Base-by-base conservation (phyloP, 2,888 invertebrate species). In the Cerceris ruficornis region DNA sequence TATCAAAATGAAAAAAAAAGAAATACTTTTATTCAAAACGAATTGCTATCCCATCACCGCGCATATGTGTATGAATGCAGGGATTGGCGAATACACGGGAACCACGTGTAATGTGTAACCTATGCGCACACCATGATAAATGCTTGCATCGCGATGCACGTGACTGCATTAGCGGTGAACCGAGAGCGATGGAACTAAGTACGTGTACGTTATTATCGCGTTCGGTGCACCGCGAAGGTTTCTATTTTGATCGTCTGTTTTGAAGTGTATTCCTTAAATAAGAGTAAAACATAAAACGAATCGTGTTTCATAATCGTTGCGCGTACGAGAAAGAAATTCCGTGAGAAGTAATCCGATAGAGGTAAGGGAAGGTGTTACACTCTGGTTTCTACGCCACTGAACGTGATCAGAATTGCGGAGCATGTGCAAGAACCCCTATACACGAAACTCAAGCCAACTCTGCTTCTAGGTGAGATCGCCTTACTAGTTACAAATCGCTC, bases 401-500 rank as follows among this genome's bases (percentile, higher is more conserved):
- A 78, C 82, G 82, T 81, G 82, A 82, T 70, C 80, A 58, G 75
- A 79, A 80, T 84, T 70, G 82, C 64, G 43, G 28, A 67, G 66
- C 77, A 64, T 60, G 69, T 46, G 71, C 69, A 64, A 17, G 70
- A 49, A 52, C 66, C 41, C 58, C 54, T 39, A 57, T 60, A 41
- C 77, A 61, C 68, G 84, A 84, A 84, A 84, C 71, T 66, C 83
- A 75, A 84, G 74, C 69, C 76, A 83, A 77, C 68, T 79, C 52
- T 17, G 46, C 5, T 66, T 60, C 28, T 54, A 46, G 60, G 58
- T 60, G 76, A 64, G 81, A 71, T 83, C 79, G 73, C 57, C 74
- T 84, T 85, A 76, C 85, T 57, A 50, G 69, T 66, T 77, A 77
- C 83, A 77, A 81, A 85, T 85, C 77, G 82, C 57, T 75, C 39